Base-by-base conservation (phyloP, 1,140 invertebrate species). In the Dendroctonus ponderosae region DNA sequence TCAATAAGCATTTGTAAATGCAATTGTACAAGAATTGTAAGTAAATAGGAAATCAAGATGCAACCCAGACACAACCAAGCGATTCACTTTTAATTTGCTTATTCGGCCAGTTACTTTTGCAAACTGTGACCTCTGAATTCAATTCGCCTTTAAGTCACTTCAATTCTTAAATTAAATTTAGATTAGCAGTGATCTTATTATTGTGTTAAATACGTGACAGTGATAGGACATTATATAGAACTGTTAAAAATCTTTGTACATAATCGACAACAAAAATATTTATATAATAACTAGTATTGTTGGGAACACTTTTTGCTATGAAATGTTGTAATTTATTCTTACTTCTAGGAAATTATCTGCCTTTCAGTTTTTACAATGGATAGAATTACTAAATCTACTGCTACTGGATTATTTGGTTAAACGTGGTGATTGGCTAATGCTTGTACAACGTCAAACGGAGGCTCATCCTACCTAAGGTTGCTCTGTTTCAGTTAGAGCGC, bases 281-380 rank as follows among this genome's bases (percentile, higher is more conserved):
- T 74, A 74, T 72, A 70, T 68, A 68, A 71, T 72, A 71, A 64
- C 66, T 67, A 71, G 62, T 68, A 73, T 70, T 74, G 69, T 74
- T 70, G 72, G 74, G 72, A 74, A 71, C 74, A 75, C 70, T 74
- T 72, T 65, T 73, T 75, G 73, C 72, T 74, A 74, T 74, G 64
- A 71, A 61, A 58, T 65, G 46, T 51, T 64, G 52, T 66, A 41
- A 62, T 67, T n/a, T 62, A 71, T 67, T 68, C 52, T 67, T 70
- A 70, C 43, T 66, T 58, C 38, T 63, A 69, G 58, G 50, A 54
- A 51, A 66, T 60, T 51, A 43, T 54, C 61, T n/a, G 64, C 58
- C 46, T 67, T 64, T 69, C 49, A 53, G 56, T 68, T 68, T 68
- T 70, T 59, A 67, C 67, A 63, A 60, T 40, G 26, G 26, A 62